Base-by-base conservation (phyloP, 2,797 vertebrate genomes). In the Chiroxiphia lanceolata region DNA sequence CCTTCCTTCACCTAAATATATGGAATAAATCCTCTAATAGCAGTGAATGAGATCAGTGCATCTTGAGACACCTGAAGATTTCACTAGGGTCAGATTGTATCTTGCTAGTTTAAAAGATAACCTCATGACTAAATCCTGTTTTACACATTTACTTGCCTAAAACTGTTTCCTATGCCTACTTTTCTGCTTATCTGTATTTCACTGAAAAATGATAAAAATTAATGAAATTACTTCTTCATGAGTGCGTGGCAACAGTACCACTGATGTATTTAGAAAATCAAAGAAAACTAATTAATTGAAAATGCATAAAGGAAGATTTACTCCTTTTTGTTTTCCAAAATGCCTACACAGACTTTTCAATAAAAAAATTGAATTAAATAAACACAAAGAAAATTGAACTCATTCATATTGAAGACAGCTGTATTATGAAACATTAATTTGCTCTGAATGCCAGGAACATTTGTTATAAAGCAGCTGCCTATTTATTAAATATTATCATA, bases 401-500 rank as follows among this genome's bases (percentile, higher is more conserved):
- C 6, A 23, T 22, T 82, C 20, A 15, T 50, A 21, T 2, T 64
- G 76, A 57, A 86, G 77, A 61, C n/a, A 89, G 17, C 9, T 68
- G 71, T 76, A 40, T 83, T 92, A 84, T 75, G 33, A 93, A 96
- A 87, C 5, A 31, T 45, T 61, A 38, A 72, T 76, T 93, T 95
- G 38, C 70, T 94, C 34, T 85, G 53, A 85, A 78, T 74, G 65
- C 40, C 44, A 85, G 29, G n/a, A 94, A 83, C 53, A 42, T 89
- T 91, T 94, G 53, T 70, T 51, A 74, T 25, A 70, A 81, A 93
- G 65, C 25, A 89, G n/a, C 13, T 90, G 87, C 53, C 40, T 84
- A 29, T 83, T 93, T 94, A 72, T 84, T 85, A 82, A 79, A 80
- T 92, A 89, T 85, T 94, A 60, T 72, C 44, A 75, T 29, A 91